These are phyloP conservation scores for Diplodus puntazzo DNA, from an alignment of 2,797 vertebrate genomes.

Conservation along the genomic window DNA sequence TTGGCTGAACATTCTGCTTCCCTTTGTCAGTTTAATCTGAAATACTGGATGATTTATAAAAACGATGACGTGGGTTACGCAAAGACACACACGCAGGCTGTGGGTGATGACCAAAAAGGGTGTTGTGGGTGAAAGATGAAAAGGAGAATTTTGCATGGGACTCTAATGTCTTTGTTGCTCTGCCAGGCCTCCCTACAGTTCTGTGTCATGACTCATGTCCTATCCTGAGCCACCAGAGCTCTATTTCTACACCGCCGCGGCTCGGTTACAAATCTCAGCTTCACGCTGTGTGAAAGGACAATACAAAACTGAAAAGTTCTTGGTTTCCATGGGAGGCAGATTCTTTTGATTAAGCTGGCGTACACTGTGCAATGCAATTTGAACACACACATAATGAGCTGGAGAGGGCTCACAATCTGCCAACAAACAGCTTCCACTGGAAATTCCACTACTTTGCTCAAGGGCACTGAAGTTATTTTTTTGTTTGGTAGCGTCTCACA, in stretches of 20 bases:
- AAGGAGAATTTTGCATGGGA: constrained; percentile 55
- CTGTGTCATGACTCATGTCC: constrained; percentile 76
- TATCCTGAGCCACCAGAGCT: constrained; percentile 49
- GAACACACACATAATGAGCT: constrained; percentile 2
- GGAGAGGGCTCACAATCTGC: constrained; percentile 10
- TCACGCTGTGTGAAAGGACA: constrained; percentile 26
- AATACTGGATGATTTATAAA: constrained; percentile 38
- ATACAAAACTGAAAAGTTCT: constrained; percentile 43
- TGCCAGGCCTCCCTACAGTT: constrained; percentile 73
- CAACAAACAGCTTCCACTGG: constrained; percentile 1
- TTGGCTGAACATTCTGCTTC: constrained; percentile 48
- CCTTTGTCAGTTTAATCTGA: constrained; percentile 54
- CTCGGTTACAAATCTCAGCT: constrained; percentile 41
- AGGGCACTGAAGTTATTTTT: constrained; percentile 19
- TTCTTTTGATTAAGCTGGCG: constrained; percentile 44
- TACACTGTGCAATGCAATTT: constrained; percentile 22
- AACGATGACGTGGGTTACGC: constrained; percentile 5
- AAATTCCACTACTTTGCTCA: constrained; percentile 32
- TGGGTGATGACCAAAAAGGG: constrained; percentile 57
- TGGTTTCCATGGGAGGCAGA: constrained; percentile 42
- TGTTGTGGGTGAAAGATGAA: constrained; percentile 71
- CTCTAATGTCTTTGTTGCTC: constrained; percentile 63
- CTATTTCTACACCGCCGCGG: constrained; percentile 40
- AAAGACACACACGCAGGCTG: constrained; percentile 33
- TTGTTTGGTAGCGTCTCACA: constrained; percentile 5